These are phyloP conservation scores for Isaurus tuberculatus DNA, from an alignment of 92 coral and sea anemone species.

Conservation along the genomic window DNA sequence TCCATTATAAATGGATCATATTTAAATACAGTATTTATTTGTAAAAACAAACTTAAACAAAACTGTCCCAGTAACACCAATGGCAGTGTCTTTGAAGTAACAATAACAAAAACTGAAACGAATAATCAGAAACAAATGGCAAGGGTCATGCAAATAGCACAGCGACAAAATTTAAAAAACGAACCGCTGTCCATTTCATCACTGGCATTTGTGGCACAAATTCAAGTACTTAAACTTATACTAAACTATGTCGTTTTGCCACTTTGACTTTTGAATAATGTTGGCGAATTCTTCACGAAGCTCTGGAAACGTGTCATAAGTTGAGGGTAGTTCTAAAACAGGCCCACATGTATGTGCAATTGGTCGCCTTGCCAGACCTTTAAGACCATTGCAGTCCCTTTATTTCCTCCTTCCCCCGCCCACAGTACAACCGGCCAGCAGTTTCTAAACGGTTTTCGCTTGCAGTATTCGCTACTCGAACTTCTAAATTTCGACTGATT, in stretches of 20 bases:
- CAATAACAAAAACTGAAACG: not conserved
- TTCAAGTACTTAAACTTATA: not conserved
- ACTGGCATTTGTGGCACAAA: slow-evolving; percentile 29
- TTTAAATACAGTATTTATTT: too few species aligned
- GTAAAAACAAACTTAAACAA: too few species aligned
- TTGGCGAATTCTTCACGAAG: slow-evolving; percentile 28
- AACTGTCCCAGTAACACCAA: too few species aligned
- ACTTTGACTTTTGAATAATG: slow-evolving; percentile 22
- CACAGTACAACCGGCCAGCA: too few species aligned
- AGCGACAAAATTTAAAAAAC: not conserved
- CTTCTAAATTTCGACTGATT: too few species aligned
- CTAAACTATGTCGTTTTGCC: slow-evolving; percentile 29
- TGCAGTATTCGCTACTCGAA: too few species aligned
- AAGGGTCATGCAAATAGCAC: slow-evolving; percentile 14
- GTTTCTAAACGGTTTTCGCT: too few species aligned
- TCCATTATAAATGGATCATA: too few species aligned
- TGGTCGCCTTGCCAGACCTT: slow-evolving; percentile 43
- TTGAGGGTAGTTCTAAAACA: not conserved
- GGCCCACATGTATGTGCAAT: slow-evolving; percentile 37
- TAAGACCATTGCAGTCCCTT: too few species aligned
- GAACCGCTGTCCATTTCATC: slow-evolving; percentile 6
- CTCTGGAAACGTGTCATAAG: slow-evolving; percentile 28
- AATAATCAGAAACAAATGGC: not conserved
- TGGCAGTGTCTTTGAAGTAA: too few species aligned
- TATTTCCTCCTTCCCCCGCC: too few species aligned